Conservation (phyloP, 2,113 vertebrate species). For the Bucco capensis region DNA sequence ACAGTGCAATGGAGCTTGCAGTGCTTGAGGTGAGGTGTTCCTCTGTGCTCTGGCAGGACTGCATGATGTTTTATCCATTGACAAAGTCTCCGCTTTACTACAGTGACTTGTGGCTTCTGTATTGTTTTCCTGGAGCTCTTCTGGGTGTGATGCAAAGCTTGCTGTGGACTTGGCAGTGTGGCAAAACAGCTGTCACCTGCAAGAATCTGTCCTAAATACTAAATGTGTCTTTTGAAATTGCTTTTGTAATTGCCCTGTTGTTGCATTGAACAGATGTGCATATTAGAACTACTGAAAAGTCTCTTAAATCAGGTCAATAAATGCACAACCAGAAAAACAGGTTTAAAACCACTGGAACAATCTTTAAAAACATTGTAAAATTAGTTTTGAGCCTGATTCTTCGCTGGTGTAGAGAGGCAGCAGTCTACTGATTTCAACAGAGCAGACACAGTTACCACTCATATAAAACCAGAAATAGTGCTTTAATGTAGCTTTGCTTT, state of each 20-base stretch:
- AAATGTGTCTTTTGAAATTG: neutral
- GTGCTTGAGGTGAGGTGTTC: neutral
- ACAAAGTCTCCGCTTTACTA: neutral
- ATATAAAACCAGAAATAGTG: rapidly evolving
- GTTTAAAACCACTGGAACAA: neutral
- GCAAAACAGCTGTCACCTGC: conserved; percentile 56
- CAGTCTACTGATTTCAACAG: neutral
- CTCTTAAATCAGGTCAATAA: neutral
- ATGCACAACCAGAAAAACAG: neutral
- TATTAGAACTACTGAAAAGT: neutral
- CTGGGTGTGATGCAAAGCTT: neutral
- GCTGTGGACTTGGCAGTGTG: neutral
- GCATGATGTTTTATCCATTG: neutral
- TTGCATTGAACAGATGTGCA: neutral
- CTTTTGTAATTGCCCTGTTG: conserved; percentile 9
- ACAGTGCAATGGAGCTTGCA: rapidly evolving
- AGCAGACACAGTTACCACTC: neutral
- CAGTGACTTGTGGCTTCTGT: neutral
- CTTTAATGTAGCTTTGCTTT: neutral
- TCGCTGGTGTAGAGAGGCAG: neutral
- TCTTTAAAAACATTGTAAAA: neutral
- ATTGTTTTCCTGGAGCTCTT: neutral
- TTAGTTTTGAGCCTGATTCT: neutral
- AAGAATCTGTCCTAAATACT: neutral
- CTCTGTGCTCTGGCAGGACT: neutral